These are phyloP conservation scores for Chymomyza amoena DNA, from an alignment of 2,888 invertebrate genomes.

Conservation along the genomic window DNA sequence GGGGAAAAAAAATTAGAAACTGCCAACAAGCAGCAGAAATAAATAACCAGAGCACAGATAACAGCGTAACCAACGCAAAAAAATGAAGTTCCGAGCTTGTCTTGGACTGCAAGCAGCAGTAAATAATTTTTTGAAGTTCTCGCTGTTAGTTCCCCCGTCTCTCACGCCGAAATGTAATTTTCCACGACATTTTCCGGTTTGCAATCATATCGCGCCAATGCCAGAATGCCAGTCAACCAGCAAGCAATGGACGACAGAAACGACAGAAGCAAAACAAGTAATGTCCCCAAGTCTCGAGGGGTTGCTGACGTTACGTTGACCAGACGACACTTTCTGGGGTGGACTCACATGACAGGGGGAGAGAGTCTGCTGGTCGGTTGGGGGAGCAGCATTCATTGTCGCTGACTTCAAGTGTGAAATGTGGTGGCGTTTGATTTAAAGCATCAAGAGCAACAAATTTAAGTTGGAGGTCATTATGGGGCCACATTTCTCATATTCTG, in stretches of 20 bases:
- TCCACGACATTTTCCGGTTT: slow-evolving; percentile 69
- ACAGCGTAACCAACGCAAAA: slow-evolving; percentile 34
- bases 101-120: slow-evolving; percentile 42
- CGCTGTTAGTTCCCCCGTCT: slow-evolving; percentile 16
- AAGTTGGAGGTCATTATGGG: slow-evolving; percentile 46
- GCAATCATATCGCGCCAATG: slow-evolving; percentile 71
- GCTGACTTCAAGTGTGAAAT: slow-evolving; percentile 63
- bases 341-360: neutral
- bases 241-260: slow-evolving; percentile 12
- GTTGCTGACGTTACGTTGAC: neutral
- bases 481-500: slow-evolving; percentile 25
- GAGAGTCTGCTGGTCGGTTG: neutral
- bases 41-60: slow-evolving; percentile 56
- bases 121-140: slow-evolving; percentile 65
- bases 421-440: slow-evolving; percentile 65
- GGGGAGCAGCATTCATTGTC: neutral
- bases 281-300: neutral
- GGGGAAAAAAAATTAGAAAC: slow-evolving; percentile 59
- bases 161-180: slow-evolving; percentile 65
- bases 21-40: slow-evolving; percentile 38
- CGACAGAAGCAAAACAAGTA: slow-evolving; percentile 27
- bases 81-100: slow-evolving; percentile 63
- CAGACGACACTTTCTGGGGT: neutral
- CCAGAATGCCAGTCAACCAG: slow-evolving; percentile 48
- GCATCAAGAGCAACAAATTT: slow-evolving; percentile 46